phyloP scores from a whole-genome alignment of 92 coral and sea anemone genomes.

The Muricea muricata region DNA sequence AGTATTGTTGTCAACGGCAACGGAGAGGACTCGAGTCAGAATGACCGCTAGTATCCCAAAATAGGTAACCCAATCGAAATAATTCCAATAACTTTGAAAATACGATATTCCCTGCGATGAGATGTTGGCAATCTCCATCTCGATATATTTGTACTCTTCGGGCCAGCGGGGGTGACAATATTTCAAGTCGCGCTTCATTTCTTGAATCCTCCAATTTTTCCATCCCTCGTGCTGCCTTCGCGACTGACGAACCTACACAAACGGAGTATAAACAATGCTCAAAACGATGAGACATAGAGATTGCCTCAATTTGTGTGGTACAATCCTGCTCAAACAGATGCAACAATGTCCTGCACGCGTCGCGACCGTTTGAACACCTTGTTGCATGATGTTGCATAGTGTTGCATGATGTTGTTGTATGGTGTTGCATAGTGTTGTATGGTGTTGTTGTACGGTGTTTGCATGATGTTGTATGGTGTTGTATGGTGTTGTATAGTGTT shows the following conservation, averaged over 20 bases:
- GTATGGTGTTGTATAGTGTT: too few relatives aligned
- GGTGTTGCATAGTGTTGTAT: too few relatives aligned
- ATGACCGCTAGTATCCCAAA: conserved; percentile 82
- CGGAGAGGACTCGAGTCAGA: conserved; percentile 81
- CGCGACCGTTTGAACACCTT: too few relatives aligned
- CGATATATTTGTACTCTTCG: conserved; percentile 89
- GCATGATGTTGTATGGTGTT: too few relatives aligned
- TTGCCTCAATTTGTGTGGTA: too few relatives aligned
- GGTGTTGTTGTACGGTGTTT: too few relatives aligned
- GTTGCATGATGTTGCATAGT: too few relatives aligned
- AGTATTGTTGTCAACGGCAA: conserved; percentile 53
- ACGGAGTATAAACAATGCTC: too few relatives aligned
- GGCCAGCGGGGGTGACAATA: conserved; percentile 99
- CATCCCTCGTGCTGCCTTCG: conserved; percentile 75
- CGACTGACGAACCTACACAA: conserved; percentile 79
- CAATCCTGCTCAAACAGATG: too few relatives aligned
- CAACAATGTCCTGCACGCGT: too few relatives aligned
- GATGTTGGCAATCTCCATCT: conserved; percentile 88
- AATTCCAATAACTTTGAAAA: conserved; percentile 95
- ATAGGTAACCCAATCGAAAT: conserved; percentile 97
- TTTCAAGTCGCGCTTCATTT: conserved; percentile 79
- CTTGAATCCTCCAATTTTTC: conserved; percentile 81
- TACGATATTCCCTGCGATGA: conserved; percentile 90
- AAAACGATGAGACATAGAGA: too few relatives aligned
- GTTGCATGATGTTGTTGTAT: too few relatives aligned